Evolutionary conservation across 2,888 invertebrate species (phyloP), one percentile per base, ranked within the genome.

Genomic region (Zonitis immaculata): DNA sequence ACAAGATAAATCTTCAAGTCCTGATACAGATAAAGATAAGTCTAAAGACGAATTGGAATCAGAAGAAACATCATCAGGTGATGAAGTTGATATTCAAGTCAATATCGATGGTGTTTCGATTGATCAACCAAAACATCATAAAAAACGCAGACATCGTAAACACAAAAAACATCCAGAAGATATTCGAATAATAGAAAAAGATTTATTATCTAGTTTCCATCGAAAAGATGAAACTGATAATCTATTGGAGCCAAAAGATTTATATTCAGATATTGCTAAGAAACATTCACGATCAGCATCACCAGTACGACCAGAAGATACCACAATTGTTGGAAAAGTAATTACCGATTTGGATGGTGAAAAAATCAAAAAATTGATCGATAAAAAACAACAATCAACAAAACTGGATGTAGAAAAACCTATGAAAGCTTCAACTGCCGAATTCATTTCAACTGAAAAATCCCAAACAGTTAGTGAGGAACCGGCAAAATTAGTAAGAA

Each of bases 211-310:
- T 1, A 62, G 67, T 46, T 71, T 72, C 54, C 67, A 65, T 44
- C 61, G 67, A 49, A 61, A 66, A 49, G 67, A 67, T 25, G 67
- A 67, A 42, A 59, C 58, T 6, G 49, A 61, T 44, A 63, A 59
- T 30, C 44, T 52, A 11, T 53, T 66, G 32, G 61, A 70, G 50
- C 63, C 69, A 0, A 68, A 71, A 60, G 63, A 66, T 51, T 59
- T 70, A 39, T 74, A 74, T 58, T 70, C 73, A 1, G 73, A 73
- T 43, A 63, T 73, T 35, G 64, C 67, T 2, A 69, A 65, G 50
- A 61, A 59, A 44, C 62, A 60, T 39, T 71, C 72, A n/a, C 59
- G 71, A 51, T 66, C 69, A 6, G 59, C 70, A n/a, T 71, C 72
- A 8, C 68, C 70, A 20, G 57, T 57, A 3, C 35, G 42, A 47